Percentiles rank a stretch among this genome's conserved stretches.
These are phyloP conservation scores for Ceratosolen solmsi DNA, from an alignment of 1,140 invertebrate species.

Conservation along the genomic window DNA sequence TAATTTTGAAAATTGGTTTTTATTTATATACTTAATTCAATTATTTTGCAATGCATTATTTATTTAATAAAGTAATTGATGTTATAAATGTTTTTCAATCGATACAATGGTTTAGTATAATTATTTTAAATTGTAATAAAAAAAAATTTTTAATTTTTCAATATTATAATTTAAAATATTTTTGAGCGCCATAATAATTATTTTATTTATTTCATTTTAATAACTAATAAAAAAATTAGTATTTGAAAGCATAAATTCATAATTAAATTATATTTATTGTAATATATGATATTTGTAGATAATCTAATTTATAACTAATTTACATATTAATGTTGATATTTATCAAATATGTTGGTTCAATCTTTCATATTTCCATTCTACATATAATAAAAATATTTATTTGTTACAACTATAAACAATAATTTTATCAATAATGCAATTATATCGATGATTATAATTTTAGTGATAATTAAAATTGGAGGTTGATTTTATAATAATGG, in stretches of 20 bases:
- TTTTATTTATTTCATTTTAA: background rate
- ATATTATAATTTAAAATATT: too few species aligned
- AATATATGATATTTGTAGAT: background rate
- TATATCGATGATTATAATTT: conserved; percentile 19
- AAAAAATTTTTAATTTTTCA: too few species aligned
- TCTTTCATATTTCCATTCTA: background rate
- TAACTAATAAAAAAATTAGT: background rate
- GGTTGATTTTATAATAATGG: conserved; percentile 16
- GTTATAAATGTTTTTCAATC: too few species aligned
- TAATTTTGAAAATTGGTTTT: too few species aligned
- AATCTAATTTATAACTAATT: conserved; percentile 33
- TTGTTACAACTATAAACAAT: background rate
- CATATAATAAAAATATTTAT: background rate
- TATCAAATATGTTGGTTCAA: conserved; percentile 19
- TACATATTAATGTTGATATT: conserved; percentile 15
- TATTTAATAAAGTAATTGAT: too few species aligned
- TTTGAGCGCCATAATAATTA: too few species aligned
- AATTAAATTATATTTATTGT: background rate
- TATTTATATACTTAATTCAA: too few species aligned
- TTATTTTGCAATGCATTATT: too few species aligned
- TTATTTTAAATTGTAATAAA: too few species aligned
- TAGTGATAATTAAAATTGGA: conserved; percentile 28
- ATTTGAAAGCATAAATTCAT: background rate
- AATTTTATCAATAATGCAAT: conserved; percentile 13
- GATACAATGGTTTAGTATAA: too few species aligned